Evolutionary conservation across 2,888 invertebrate species (phyloP).

Genomic region (Hoplodrina ambigua): DNA sequence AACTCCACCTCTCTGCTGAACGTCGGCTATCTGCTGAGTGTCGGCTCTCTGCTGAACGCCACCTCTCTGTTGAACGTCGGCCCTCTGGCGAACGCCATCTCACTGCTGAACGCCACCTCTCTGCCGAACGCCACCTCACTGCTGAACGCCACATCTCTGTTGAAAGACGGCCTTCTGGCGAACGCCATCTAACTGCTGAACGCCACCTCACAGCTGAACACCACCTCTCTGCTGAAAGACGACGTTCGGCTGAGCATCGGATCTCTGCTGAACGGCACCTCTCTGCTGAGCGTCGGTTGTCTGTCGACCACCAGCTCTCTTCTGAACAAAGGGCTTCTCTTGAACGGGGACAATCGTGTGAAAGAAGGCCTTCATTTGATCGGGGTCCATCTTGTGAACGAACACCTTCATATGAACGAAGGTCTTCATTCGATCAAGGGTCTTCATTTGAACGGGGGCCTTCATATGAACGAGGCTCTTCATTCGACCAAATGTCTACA

Average conservation of each 20-base stretch:
- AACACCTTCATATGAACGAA: slow-evolving; percentile 2
- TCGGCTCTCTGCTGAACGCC: neutral
- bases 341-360: slow-evolving; percentile 5
- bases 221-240: neutral
- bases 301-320: slow-evolving; percentile 9
- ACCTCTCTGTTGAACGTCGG: neutral
- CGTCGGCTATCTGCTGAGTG: neutral
- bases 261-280: neutral
- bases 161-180: slow-evolving; percentile 6
- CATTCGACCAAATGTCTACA: slow-evolving; percentile 4
- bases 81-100: neutral
- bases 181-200: neutral
- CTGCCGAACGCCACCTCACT: neutral
- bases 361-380: neutral
- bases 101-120: neutral
- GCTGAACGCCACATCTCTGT: neutral
- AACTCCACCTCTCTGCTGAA: neutral
- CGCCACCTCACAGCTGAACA: neutral
- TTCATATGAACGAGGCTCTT: neutral
- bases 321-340: neutral
- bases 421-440: slow-evolving; percentile 4
- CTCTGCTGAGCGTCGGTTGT: neutral
- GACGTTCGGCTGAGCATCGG: neutral
- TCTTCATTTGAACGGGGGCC: neutral
- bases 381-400: neutral